Evolutionary conservation across 53 echinoderm and acorn worm species (phyloP).

Genomic region (Paelopatides confundens): DNA sequence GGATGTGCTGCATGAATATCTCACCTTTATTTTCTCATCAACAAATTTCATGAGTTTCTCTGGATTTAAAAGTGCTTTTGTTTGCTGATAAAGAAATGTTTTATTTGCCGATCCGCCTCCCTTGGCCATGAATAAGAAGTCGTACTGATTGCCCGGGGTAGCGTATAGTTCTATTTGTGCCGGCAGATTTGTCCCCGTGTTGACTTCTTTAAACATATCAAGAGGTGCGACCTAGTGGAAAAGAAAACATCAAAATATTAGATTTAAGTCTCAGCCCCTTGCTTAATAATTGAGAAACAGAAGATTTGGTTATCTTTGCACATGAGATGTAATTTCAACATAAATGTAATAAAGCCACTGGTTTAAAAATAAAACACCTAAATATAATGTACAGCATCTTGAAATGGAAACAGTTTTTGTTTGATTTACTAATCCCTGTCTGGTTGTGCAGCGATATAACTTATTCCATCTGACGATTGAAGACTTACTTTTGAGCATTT

Average conservation of each 20-base stretch:
- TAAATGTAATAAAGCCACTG: no score
- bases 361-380: no score
- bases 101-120: conserved; percentile 99
- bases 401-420: no score
- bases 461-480: no score
- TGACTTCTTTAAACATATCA: conserved; percentile 93
- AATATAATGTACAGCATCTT: no score
- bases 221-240: conserved; percentile 84
- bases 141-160: conserved; percentile 83
- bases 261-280: no score
- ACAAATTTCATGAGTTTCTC: conserved; percentile 89
- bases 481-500: no score
- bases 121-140: conserved; percentile 96
- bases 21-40: conserved; percentile 98
- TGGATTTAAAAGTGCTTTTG: conserved; percentile 94
- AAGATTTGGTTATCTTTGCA: no score
- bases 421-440: no score
- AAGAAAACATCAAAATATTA: background rate
- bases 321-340: no score
- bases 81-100: conserved; percentile 92
- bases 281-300: no score
- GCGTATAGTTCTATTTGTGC: conserved; percentile 98
- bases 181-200: conserved; percentile 97
- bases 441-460: no score
- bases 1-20: background rate